Evolutionary conservation across 2,797 vertebrate genomes (phyloP), one percentile per base, ranked within the genome.

Genomic region (Prionace glauca): DNA sequence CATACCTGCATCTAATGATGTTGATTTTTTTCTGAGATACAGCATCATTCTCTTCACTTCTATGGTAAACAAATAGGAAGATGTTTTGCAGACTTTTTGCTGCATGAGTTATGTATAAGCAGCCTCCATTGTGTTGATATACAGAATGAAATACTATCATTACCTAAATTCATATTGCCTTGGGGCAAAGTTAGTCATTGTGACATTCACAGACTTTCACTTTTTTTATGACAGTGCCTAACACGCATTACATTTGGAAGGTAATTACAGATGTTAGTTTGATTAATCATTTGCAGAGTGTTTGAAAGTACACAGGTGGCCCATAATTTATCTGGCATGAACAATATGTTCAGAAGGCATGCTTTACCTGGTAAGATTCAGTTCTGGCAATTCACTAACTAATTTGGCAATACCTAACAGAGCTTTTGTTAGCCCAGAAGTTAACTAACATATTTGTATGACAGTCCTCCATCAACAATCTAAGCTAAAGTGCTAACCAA

Each of bases 191-290:
- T 95, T n/a, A 22, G 29, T 74, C 29, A 77, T 74, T 16, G 29
- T 56, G 71, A 95, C 41, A 95, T n/a, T n/a, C 16, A 95, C 41
- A 74, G 26, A 32, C 26, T 9, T 36, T 94, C 10, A 69, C 7
- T 16, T 11, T 94, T 93, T 8, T 94, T 50, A 22, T 94, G 50
- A 62, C 22, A 14, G 56, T 56, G 86, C 86, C 86, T 87, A 26
- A 22, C 84, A 26, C 18, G 24, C 84, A 88, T 45, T 41, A 14
- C 50, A 20, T 56, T 95, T 74, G 24, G 41, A 94, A 72, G 26
- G 26, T 72, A 94, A 69, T 93, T 50, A 71, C 36, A 94, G 20
- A 32, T 95, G 26, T 95, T 95, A 7, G 41, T 94, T 94, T 41
- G 41, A 71, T 72, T 29, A n/a, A 94, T 94, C 22, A 36, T 94